phyloP scores from a whole-genome alignment of 2,888 invertebrate genomes.

The Cheilosia soror region DNA sequence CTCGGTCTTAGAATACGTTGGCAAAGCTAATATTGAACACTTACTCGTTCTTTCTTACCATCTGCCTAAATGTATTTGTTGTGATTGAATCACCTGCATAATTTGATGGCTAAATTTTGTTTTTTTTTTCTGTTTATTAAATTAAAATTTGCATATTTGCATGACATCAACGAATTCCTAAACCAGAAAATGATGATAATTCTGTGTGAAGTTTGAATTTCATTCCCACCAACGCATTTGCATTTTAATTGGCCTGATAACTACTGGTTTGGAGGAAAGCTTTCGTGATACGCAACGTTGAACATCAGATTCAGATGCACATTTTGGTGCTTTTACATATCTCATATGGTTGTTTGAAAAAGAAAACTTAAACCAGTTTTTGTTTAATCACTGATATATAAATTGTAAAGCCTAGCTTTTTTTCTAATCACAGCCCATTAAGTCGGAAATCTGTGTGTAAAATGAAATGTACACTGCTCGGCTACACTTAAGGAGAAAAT shows the following conservation, averaged over 20 bases:
- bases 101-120: not conserved
- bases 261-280: not conserved
- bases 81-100: not conserved
- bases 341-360: not conserved
- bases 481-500: not conserved
- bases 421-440: not conserved
- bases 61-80: not conserved
- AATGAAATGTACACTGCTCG: not conserved
- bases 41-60: conserved; percentile 2
- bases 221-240: conserved; percentile 19
- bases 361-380: not conserved
- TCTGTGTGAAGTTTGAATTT: conserved; percentile 5
- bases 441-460: not conserved
- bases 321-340: not conserved
- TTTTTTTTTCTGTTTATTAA: not conserved
- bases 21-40: not conserved
- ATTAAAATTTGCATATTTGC: not conserved
- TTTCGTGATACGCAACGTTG: conserved; percentile 22
- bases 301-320: conserved; percentile 5
- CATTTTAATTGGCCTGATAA: conserved; percentile 19
- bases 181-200: conserved; percentile 5
- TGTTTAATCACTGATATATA: not conserved
- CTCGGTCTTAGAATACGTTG: too few relatives aligned
- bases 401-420: conserved; percentile 7
- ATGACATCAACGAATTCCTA: conserved; percentile 36